These are phyloP conservation scores for Ischnus inquisitorius DNA, from an alignment of 2,888 invertebrate species.

Conservation along the genomic window DNA sequence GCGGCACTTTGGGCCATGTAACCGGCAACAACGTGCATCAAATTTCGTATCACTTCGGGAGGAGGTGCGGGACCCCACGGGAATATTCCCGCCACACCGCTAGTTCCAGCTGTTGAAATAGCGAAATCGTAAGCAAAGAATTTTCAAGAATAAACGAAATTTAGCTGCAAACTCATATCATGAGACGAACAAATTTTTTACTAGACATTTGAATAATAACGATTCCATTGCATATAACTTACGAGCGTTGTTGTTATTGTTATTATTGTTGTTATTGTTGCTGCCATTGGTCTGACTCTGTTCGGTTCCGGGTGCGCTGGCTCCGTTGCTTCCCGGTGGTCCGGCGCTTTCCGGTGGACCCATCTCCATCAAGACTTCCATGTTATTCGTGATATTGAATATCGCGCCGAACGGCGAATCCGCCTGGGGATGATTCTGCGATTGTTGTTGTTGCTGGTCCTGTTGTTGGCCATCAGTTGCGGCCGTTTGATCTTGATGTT, in stretches of 20 bases:
- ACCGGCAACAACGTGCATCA: constrained; percentile 87
- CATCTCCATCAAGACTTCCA: constrained; percentile 89
- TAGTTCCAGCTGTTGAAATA: constrained; percentile 66
- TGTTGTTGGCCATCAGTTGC: constrained; percentile 57
- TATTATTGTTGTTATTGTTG: constrained; percentile 68
- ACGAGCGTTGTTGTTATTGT: constrained; percentile 70
- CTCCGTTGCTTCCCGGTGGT: constrained; percentile 47
- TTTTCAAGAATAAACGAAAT: neutral
- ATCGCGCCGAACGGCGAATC: constrained; percentile 75
- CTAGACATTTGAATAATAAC: neutral
- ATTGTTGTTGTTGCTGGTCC: constrained; percentile 67
- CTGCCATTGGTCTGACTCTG: constrained; percentile 74
- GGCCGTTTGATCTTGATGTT: constrained; percentile 45
- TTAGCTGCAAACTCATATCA: neutral
- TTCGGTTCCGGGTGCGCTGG: constrained; percentile 73
- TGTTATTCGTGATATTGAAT: constrained; percentile 84
- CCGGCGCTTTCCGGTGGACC: constrained; percentile 80
- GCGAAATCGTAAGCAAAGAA: neutral
- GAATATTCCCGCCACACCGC: constrained; percentile 78
- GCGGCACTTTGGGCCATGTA: constrained; percentile 83
- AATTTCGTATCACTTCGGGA: constrained; percentile 87
- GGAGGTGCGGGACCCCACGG: constrained; percentile 85
- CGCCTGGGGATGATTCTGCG: constrained; percentile 51
- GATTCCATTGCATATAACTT: constrained; percentile 6
- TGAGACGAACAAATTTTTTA: neutral